A percentile compares a stretch with the other conserved stretches of the same genome.
Evolutionary conservation across 2,113 vertebrate genomes (phyloP).

Genomic region (Condylura cristata): DNA sequence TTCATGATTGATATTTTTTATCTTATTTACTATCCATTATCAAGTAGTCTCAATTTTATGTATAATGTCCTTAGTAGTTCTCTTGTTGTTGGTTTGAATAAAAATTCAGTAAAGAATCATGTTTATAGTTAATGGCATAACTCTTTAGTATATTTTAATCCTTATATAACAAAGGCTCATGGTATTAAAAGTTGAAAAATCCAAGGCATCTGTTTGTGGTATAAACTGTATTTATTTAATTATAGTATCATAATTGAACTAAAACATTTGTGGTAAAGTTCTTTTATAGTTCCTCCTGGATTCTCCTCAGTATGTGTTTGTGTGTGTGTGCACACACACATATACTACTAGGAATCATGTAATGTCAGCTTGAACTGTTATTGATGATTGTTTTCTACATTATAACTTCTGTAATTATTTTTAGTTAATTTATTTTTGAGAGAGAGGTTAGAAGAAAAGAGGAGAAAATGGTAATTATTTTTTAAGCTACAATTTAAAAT

Average conservation of each 20-base stretch:
- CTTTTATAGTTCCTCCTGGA: neutral
- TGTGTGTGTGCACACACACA: no score
- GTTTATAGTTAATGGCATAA: neutral
- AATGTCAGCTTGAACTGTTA: neutral
- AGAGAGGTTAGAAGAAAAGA: no score
- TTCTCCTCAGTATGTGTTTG: rapidly evolving
- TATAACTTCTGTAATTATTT: no score
- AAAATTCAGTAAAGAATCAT: neutral
- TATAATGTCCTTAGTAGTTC: neutral
- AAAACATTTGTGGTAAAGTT: neutral
- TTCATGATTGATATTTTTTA: neutral
- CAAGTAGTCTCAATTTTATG: neutral
- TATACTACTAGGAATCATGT: neutral
- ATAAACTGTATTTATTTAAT: neutral
- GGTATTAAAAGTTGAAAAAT: neutral
- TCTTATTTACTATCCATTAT: neutral
- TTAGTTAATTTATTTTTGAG: neutral
- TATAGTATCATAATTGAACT: neutral
- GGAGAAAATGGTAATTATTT: neutral
- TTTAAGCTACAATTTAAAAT: neutral
- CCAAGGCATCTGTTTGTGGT: neutral
- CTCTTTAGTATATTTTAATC: neutral
- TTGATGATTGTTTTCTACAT: neutral
- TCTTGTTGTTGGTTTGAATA: neutral
- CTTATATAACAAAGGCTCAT: neutral